Evolutionary conservation across 2,888 invertebrate genomes (phyloP), one percentile per base, ranked within the genome.

Genomic region (Sisyra terminalis): DNA sequence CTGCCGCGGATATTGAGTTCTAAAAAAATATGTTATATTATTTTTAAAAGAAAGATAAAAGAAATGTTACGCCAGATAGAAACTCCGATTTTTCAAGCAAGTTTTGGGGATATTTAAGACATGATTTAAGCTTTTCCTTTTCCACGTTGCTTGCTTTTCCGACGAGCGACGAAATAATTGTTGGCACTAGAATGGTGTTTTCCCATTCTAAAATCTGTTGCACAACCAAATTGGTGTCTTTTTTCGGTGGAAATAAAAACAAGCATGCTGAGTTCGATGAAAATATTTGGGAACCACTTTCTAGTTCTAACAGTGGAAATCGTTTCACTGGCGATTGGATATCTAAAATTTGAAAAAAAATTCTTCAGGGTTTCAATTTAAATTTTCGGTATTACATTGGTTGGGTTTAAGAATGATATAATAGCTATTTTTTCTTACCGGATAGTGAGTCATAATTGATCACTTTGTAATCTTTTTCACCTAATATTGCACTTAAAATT

Each of bases 181-280:
- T 65, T 0, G 78, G 78, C 2, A 71, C 64, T 2, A 80, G 62
- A 1, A 70, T 57, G 0, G 70, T 71, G 3, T 72, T 66, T 44
- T 78, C 75, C 75, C 77, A 78, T 55, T 80, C 79, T 50, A 73
- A 57, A 71, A 76, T 69, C 58, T 70, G 64, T 52, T 69, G 62
- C 52, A 66, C 60, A 59, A 61, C 46, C 60, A 52, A 46, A 39
- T 53, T 48, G 29, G 51, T 49, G 39, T 57, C 53, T 41, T 60
- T 59, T 16, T 62, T 53, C 49, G 61, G 63, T 2, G 74, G 73
- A 44, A 75, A 66, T 39, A 86, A 58, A 55, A 75, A 78, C 55
- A 73, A 73, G 11, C 75, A 65, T 1, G 78, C 78, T 1, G 83
- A 77, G 61, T 79, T 80, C 42, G 76, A 69, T 35, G 82, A 78